Evolutionary conservation across 92 coral and sea anemone species (phyloP), one percentile per base, ranked within the genome.

Genomic region (Isaurus tuberculatus): DNA sequence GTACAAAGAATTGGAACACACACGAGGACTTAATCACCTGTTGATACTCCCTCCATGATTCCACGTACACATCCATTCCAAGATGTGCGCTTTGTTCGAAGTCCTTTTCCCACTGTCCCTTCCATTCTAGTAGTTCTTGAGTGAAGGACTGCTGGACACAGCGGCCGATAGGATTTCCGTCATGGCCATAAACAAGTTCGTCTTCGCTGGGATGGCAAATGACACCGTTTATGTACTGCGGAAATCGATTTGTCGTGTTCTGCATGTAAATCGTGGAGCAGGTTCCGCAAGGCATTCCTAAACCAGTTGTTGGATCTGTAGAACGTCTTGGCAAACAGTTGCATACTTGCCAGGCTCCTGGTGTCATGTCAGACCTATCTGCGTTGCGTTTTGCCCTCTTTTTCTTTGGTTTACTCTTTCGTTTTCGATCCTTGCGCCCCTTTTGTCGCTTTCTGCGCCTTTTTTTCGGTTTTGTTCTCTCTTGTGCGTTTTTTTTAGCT

Each of bases 101-200:
- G 33, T 87, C 53, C 8, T 22, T 44, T 17, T 48, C 60, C 90
- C 90, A 87, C 28, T 33, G 30, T 4, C 83, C 90, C 2, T 23
- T 57, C 79, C 84, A 87, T 30, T 87, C 83, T 11, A 87, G 55
- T 60, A 87, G 40, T 7, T 73, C 86, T 6, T 81, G 82, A 0
- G 86, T 81, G 25, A 87, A 81, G 1, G 79, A 68, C 48, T 87
- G 84, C 81, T 87, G 90, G 9, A 87, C 86, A 49, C 90, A 87
- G 3, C 82, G 82, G 23, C 82, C 82, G 13, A 57, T 58, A 8
- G 55, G 10, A 4, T 58, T 40, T 7, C 82, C 82, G 1, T 25
- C 8, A 40, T 10, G 8, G 27, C 4, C 36, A 9, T 77, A 36
- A 13, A 77, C 70, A 9, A 77, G 44, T 36, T 77, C 82, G 4